Evolutionary conservation across 2,888 invertebrate genomes (phyloP).

Genomic region (Phortica okadai): DNA sequence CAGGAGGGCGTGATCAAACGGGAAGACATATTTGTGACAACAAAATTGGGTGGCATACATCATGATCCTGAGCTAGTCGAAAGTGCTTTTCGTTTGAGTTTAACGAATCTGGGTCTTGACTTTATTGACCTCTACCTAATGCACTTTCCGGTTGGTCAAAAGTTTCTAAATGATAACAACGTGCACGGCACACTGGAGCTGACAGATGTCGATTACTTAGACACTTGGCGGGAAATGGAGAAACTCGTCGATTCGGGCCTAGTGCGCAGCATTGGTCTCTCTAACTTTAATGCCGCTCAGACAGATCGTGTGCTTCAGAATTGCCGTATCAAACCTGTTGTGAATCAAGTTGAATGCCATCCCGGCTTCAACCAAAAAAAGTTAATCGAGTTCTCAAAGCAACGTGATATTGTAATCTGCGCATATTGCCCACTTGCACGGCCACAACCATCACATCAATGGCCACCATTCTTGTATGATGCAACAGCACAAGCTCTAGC

Average conservation of each 20-base stretch:
- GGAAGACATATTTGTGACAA: constrained; percentile 75
- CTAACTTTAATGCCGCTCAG: constrained; percentile 74
- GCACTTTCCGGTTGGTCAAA: constrained; percentile 88
- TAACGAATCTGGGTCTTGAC: constrained; percentile 82
- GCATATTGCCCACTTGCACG: constrained; percentile 87
- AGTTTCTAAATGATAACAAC: constrained; percentile 76
- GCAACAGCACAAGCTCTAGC: constrained; percentile 77
- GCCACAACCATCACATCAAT: constrained; percentile 79
- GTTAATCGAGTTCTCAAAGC: constrained; percentile 82
- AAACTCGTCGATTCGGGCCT: constrained; percentile 70
- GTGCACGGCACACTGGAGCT: constrained; percentile 71
- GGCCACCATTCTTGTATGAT: constrained; percentile 76
- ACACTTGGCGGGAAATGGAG: constrained; percentile 75
- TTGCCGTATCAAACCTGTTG: constrained; percentile 73
- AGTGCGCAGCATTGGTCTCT: constrained; percentile 71
- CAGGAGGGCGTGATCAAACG: constrained; percentile 74
- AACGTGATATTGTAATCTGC: constrained; percentile 81
- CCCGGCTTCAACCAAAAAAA: constrained; percentile 76
- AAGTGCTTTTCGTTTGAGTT: constrained; percentile 80
- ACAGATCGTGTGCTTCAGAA: constrained; percentile 68
- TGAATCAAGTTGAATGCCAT: constrained; percentile 75
- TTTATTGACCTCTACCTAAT: constrained; percentile 89
- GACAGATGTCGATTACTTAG: constrained; percentile 72
- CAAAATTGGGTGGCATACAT: constrained; percentile 73
- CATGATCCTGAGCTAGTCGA: constrained; percentile 84